Evolutionary conservation across 1,140 invertebrate species (phyloP), one percentile per base, ranked within the genome.

Genomic region (Matsumurasca onukii): DNA sequence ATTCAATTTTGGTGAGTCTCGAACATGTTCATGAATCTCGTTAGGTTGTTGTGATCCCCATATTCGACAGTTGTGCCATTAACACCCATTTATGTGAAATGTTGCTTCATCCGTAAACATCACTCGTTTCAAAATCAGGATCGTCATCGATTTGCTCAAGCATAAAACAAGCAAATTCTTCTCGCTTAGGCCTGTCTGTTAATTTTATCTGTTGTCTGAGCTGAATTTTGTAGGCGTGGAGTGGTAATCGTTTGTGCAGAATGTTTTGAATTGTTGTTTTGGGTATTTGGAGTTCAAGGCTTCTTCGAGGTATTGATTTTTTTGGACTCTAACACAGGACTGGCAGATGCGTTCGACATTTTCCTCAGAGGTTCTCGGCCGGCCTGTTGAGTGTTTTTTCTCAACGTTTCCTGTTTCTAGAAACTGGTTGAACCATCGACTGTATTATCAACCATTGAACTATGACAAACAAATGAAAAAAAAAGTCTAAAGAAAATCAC

Each of bases 111-210:
- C n/a, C n/a, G 39, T 45, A 45, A 45, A 45, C 39, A 45, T 45
- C 39, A 45, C 39, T 45, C 39, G 39, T 45, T 45, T 45, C 9
- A 45, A 45, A 45, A 45, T 45, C 39, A 45, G 39, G 39, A 12
- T 45, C 9, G 39, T 45, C 39, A 45, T 45, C 39, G 39, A 45
- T 45, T 45, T 45, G 9, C 39, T 45, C 39, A 45, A 45, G 39
- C 39, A 45, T 45, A 45, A 45, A 45, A 45, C 39, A 45, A 45
- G 39, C 39, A 45, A 45, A 45, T 45, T 45, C 39, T 45, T n/a
- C n/a, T n/a, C n/a, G n/a, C n/a, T n/a, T n/a, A n/a, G n/a, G n/a
- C n/a, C n/a, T n/a, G n/a, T n/a, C 39, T 45, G 39, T 45, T 45
- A 45, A 45, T 45, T 45, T 45, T 45, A 45, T 45, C 39, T 45